A percentile compares a stretch with the other conserved stretches of the same genome.
Conservation (phyloP, 2,888 invertebrate species). For the Sinohyriopsis cumingii region DNA sequence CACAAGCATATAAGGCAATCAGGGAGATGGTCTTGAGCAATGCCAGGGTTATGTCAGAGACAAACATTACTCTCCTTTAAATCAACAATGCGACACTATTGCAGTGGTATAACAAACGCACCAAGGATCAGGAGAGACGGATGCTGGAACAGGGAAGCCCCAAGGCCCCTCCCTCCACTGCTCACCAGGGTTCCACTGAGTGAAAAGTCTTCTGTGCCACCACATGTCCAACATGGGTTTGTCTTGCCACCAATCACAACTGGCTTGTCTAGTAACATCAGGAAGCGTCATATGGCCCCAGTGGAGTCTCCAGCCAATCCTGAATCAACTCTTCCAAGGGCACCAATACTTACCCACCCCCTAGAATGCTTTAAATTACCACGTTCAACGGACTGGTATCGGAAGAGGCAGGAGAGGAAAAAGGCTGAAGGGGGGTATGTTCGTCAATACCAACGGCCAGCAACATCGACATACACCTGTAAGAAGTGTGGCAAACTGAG, state of each 20-base stretch:
- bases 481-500: constrained; percentile 11
- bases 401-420: constrained; percentile 3
- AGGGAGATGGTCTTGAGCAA: constrained; percentile 7
- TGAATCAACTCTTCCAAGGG: not conserved
- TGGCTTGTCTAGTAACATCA: constrained; percentile 3
- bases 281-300: not conserved
- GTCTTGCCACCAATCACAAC: constrained; percentile 1
- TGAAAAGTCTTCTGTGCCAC: constrained; percentile 3
- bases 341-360: not conserved
- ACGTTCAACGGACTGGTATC: constrained; percentile 12
- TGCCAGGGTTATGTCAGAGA: constrained; percentile 6
- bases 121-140: constrained; percentile 12
- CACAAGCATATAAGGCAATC: constrained; percentile 12
- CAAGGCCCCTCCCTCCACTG: constrained; percentile 4
- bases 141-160: constrained; percentile 13
- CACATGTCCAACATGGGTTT: constrained; percentile 9
- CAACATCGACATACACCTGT: constrained; percentile 7
- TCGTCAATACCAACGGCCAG: not conserved
- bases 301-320: constrained; percentile 1
- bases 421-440: constrained; percentile 9
- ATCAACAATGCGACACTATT: constrained; percentile 19
- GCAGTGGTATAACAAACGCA: constrained; percentile 11
- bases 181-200: not conserved
- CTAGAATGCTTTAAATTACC: no score
- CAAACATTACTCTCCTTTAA: constrained; percentile 6